phyloP scores from a whole-genome alignment of 1,140 invertebrate species.

The Nasonia giraulti region DNA sequence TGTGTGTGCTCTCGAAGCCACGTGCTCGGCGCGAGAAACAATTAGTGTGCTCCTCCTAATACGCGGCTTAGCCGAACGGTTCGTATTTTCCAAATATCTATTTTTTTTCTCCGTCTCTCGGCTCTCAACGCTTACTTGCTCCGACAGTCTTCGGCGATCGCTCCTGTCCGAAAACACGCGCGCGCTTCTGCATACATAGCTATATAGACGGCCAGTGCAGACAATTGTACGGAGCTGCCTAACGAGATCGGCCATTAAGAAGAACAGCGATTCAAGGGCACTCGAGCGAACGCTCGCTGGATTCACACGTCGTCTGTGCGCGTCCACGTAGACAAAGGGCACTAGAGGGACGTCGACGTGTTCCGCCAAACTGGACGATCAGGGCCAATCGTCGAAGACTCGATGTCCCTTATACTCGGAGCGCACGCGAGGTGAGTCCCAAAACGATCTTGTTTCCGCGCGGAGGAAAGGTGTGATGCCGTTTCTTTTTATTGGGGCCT shows the following conservation, averaged over 20 bases:
- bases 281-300: not conserved
- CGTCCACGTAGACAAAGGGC: not conserved
- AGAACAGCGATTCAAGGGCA: not conserved
- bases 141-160: not conserved
- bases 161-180: not conserved
- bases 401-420: too few relatives aligned
- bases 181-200: not conserved
- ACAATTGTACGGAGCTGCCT: not conserved
- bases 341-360: not conserved
- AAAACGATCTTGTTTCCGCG: not conserved
- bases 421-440: not conserved
- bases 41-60: conserved; percentile 35
- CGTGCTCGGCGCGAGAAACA: conserved; percentile 11
- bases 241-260: conserved; percentile 22
- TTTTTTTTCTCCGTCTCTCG: conserved; percentile 7
- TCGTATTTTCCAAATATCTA: not conserved
- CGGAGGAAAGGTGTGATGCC: not conserved
- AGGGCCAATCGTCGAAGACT: not conserved
- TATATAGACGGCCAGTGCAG: not conserved
- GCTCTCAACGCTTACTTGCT: not conserved
- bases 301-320: not conserved
- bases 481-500: not conserved
- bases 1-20: not conserved
- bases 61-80: not conserved
- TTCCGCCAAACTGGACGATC: not conserved